These are phyloP conservation scores for Protonemura montana DNA, from an alignment of 2,888 invertebrate species.

Conservation along the genomic window DNA sequence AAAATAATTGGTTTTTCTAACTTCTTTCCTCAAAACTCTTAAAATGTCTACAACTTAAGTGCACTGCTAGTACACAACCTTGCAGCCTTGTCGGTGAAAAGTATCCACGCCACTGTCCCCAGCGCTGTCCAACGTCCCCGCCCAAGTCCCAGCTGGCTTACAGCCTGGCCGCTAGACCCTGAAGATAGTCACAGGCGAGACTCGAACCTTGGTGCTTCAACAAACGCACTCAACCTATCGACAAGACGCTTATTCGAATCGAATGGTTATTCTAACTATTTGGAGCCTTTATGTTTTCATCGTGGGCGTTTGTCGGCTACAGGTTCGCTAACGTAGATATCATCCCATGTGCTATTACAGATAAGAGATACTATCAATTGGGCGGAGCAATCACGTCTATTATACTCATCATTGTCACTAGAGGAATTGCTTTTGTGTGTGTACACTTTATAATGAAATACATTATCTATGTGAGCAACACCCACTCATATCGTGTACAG, in stretches of 20 bases:
- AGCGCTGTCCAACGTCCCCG: no score
- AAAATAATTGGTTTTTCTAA: no score
- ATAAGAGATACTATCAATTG: background rate
- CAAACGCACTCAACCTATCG: background rate
- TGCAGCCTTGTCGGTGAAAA: no score
- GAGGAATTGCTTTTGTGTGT: background rate
- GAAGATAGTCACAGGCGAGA: no score
- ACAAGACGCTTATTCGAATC: background rate
- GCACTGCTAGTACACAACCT: no score
- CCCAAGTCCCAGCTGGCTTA: no score
- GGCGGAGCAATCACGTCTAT: background rate
- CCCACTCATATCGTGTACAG: background rate
- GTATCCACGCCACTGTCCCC: no score
- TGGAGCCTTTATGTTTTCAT: no score
- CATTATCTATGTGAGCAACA: background rate
- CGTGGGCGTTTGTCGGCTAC: background rate
- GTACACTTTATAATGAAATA: background rate
- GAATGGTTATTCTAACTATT: no score
- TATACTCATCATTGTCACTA: conserved; percentile 12
- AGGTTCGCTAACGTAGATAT: background rate
- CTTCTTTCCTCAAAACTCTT: no score
- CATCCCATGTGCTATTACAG: background rate
- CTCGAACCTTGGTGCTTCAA: background rate
- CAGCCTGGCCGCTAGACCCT: no score
- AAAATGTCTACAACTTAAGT: no score